Evolutionary conservation across 2,797 vertebrate species (phyloP), one percentile per base, ranked within the genome.

Genomic region (Adelosebastes latens): DNA sequence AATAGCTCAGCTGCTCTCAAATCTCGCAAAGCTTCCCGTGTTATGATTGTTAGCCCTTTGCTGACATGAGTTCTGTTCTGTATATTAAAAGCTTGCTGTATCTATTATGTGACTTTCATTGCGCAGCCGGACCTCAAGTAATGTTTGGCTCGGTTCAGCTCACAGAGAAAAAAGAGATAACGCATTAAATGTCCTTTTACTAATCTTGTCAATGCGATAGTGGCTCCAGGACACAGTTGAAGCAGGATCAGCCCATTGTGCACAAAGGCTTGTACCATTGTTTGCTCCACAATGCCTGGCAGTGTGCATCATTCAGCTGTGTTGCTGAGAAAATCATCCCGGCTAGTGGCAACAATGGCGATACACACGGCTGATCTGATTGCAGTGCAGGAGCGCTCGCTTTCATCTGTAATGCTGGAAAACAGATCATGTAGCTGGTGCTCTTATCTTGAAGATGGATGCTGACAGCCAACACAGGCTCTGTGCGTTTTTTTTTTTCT

Each of bases 381-480:
- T 89, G 91, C 87, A 11, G 79, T 46, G 70, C 77, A 73, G 83
- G 79, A 85, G 81, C 52, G 31, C 74, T 71, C 34, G 29, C 89
- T 89, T 85, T 92, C 87, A 84, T 89, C 88, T 72, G 81, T 86
- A 89, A 90, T 83, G 85, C 87, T 83, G 87, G 78, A 87, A 91
- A 93, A 92, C 79, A 86, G 86, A 94, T 93, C 81, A 84, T 90
- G 87, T 89, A 83, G 83, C 85, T 36, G 12, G 10, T 76, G 83
- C 84, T 84, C 87, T 94, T 94, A 94, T 95, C 93, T 90, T 49
- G 42, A 77, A 86, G 80, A 94, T 88, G 84, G 79, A 89, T 87
- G 70, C 67, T 86, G 91, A 91, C 92, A 87, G 90, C 81, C 68
- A 77, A 80, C 82, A 81, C 81, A 80, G 60, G 61, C 89, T 82